Conservation (phyloP, 2,113 vertebrate genomes). For the Stegastes partitus region DNA sequence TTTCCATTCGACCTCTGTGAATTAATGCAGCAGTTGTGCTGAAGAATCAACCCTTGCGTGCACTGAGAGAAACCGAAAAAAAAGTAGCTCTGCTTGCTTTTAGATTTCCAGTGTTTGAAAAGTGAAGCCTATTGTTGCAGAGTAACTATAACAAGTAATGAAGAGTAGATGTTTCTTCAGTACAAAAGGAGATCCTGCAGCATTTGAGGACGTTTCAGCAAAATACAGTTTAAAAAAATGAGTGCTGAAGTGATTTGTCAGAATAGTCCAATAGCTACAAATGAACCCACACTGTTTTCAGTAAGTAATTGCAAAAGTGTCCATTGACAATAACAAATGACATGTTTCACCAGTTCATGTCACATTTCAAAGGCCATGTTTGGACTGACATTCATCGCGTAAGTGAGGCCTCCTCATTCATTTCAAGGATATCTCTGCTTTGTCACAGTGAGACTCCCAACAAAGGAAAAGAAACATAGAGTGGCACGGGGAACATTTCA, state of each 20-base stretch:
- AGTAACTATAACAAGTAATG: conserved; percentile 1
- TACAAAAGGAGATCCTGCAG: no score
- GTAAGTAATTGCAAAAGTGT: no score
- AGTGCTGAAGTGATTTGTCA: no score
- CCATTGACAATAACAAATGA: no score
- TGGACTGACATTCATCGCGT: conserved; percentile 9
- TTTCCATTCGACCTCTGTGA: conserved; percentile 49
- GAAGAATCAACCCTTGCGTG: background rate
- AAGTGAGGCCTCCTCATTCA: background rate
- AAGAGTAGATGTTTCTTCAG: background rate
- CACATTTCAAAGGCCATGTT: background rate
- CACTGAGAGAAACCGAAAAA: background rate
- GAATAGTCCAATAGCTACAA: no score
- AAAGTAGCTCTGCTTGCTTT: background rate
- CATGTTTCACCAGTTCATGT: conserved; percentile 7
- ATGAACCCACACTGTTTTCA: no score
- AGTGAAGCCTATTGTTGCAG: background rate
- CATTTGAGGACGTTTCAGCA: no score
- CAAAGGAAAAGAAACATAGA: background rate
- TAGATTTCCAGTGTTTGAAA: conserved; percentile 1
- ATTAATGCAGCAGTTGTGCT: conserved; percentile 29
- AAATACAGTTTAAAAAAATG: no score
- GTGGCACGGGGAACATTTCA: no score
- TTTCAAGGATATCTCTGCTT: conserved; percentile 4
- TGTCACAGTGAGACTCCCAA: background rate